A percentile compares a stretch with the other conserved stretches of the same genome.
Evolutionary conservation across 2,797 vertebrate genomes (phyloP).

Genomic region (Buphagus erythrorhynchus): DNA sequence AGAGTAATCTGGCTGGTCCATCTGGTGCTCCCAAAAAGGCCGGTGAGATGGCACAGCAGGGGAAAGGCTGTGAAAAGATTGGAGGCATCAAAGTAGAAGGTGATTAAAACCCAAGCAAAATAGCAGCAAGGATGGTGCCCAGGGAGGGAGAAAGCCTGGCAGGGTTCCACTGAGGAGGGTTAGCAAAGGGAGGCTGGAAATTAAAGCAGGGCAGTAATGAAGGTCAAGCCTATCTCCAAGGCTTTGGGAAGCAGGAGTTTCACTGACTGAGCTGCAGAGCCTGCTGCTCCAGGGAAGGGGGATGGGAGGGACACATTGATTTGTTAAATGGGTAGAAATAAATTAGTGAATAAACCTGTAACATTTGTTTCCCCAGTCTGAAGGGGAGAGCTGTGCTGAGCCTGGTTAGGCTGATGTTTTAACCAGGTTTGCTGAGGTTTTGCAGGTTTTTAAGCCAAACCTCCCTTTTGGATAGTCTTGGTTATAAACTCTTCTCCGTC

Average conservation of each 20-base stretch:
- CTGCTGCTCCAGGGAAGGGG: neutral
- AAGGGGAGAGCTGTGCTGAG: neutral
- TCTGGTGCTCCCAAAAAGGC: conserved; percentile 1
- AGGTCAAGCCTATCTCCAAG: neutral
- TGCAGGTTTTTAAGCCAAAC: neutral
- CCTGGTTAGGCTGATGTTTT: neutral
- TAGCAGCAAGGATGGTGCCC: neutral
- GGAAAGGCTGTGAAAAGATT: neutral
- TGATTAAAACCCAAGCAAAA: conserved; percentile 11
- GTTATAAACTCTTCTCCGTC: neutral
- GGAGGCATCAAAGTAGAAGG: neutral
- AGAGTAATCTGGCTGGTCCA: neutral
- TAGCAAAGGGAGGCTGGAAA: neutral
- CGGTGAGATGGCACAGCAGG: neutral
- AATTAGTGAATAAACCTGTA: neutral
- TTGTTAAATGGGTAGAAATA: neutral
- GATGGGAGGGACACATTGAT: neutral
- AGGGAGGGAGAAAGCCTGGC: neutral
- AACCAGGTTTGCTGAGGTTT: neutral
- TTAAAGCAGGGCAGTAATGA: neutral
- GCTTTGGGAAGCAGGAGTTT: neutral
- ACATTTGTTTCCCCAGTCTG: neutral
- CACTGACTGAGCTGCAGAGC: neutral
- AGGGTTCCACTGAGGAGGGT: neutral
- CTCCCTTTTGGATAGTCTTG: neutral